phyloP scores from a whole-genome alignment of 2,797 vertebrate genomes.

The Acrossocheilus wenchowensis region DNA sequence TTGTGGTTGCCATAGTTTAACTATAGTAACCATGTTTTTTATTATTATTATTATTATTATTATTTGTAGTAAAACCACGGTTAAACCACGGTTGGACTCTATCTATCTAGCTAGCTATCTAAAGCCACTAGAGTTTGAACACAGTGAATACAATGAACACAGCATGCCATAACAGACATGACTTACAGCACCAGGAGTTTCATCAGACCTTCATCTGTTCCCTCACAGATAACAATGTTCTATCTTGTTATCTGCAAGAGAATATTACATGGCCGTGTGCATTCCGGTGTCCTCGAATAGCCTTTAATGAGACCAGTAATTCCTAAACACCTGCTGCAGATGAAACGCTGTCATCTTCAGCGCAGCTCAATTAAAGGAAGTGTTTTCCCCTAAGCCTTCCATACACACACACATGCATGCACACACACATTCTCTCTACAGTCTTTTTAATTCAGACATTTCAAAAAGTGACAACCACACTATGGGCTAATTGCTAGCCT shows the following conservation, averaged over 20 bases:
- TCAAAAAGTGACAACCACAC: slow-evolving; percentile 79
- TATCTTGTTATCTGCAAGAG: slow-evolving; percentile 9
- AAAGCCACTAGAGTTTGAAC: not conserved
- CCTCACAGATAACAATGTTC: slow-evolving; percentile 18
- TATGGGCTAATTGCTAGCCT: slow-evolving; percentile 82
- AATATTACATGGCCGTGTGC: not conserved
- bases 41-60: too few species aligned
- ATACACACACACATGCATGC: slow-evolving; percentile 30
- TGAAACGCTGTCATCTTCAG: slow-evolving; percentile 33
- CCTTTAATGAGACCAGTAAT: slow-evolving; percentile 32
- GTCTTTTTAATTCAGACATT: slow-evolving; percentile 78
- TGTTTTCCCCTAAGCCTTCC: not conserved
- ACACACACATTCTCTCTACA: slow-evolving; percentile 68
- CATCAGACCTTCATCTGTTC: slow-evolving; percentile 26
- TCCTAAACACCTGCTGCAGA: slow-evolving; percentile 21
- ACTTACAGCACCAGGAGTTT: slow-evolving; percentile 17
- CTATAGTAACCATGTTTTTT: too few species aligned
- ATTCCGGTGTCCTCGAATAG: not conserved
- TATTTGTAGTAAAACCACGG: too few species aligned
- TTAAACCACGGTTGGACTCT: too few species aligned
- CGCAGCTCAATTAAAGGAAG: slow-evolving; percentile 43
- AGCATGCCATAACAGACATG: not conserved
- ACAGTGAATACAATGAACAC: not conserved
- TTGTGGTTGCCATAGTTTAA: too few species aligned
- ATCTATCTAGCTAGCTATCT: not conserved